Base-by-base conservation (phyloP, 2,888 invertebrate species). In the Agrilus biguttatus region DNA sequence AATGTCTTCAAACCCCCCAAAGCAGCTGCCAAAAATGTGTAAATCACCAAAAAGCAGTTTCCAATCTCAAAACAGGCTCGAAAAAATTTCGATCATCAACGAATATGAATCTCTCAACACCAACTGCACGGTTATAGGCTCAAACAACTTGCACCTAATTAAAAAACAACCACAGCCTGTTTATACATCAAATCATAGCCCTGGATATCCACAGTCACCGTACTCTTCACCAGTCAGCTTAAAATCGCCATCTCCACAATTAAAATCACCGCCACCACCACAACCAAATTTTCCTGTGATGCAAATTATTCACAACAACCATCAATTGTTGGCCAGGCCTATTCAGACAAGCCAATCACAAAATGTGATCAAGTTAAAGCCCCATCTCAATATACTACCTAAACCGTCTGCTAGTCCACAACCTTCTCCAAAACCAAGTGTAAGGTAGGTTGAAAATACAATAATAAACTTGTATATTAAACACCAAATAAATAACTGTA, bases 41-140 rank as follows among this genome's bases (percentile, higher is more conserved):
- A 67, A 66, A 55, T 66, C 66, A 49, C 67, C 65, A 48, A 67
- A 67, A 55, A 63, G 55, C 19, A 46, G 38, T 43, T 50, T 47
- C 36, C 47, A 42, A 40, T 37, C 42, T 23, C 34, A 32, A 13
- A 52, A 28, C 10, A 28, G 49, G 36, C 36, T 45, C 39, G 61
- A 63, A 36, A 63, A 62, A 47, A 62, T 62, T 48, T 44, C 43
- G 33, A 49, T 54, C 42, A 45, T 53, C 36, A 51, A 51, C 43
- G 65, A 65, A 45, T 67, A 67, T 47, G 66, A 67, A 49, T 60
- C 59, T 44, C 54, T 67, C 39, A 67, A 60, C 52, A 67, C 67
- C 38, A 67, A 67, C 46, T 66, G 66, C 53, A 67, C 67, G 0
- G 63, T 67, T 42, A 62, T 67, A 39, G 67, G 67, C 43, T 66